Evolutionary conservation across 1,140 invertebrate genomes (phyloP).

Genomic region (Trachelipus rathkii): DNA sequence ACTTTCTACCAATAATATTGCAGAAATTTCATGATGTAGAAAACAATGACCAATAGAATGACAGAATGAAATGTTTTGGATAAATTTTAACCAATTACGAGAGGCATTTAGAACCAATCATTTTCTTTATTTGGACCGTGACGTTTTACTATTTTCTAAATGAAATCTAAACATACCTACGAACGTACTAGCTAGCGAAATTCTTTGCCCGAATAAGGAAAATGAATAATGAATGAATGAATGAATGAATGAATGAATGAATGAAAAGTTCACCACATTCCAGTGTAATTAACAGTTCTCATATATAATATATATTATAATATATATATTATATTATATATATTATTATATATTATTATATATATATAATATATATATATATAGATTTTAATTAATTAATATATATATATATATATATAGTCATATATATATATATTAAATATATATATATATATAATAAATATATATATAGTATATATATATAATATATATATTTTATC

Average conservation of each 20-base stretch:
- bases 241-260: neutral
- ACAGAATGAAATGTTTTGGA: neutral
- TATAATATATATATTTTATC: too few relatives aligned
- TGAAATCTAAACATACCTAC: neutral
- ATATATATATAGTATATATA: too few relatives aligned
- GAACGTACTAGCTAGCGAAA: neutral
- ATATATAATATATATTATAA: too few relatives aligned
- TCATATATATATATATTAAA: too few relatives aligned
- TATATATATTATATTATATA: too few relatives aligned
- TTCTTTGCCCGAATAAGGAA: neutral
- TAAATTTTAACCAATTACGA: neutral
- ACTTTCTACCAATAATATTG: neutral
- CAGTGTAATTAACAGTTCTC: too few relatives aligned
- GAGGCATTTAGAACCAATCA: neutral
- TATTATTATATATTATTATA: too few relatives aligned
- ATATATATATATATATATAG: too few relatives aligned
- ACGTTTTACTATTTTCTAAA: conserved; percentile 13
- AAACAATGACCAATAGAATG: neutral
- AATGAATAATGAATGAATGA: conserved; percentile 1
- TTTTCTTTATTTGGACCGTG: neutral
- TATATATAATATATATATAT: too few relatives aligned
- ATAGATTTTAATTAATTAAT: too few relatives aligned
- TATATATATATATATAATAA: too few relatives aligned
- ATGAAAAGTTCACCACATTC: neutral
- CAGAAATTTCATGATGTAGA: neutral